A percentile compares a stretch with the other conserved stretches of the same genome.
Evolutionary conservation across 2,113 vertebrate species (phyloP).

Genomic region (Tetrax tetrax): DNA sequence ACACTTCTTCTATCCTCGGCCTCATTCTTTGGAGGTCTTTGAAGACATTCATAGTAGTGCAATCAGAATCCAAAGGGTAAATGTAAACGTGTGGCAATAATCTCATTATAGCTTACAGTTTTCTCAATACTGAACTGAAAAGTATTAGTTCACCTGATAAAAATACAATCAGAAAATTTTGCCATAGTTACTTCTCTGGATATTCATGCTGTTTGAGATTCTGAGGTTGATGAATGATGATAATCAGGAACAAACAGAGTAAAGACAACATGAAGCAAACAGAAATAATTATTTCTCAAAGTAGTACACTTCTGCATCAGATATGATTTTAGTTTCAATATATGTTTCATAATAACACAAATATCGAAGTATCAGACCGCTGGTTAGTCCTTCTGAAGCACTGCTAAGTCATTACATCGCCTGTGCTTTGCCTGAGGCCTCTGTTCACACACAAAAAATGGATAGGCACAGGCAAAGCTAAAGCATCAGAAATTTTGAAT

Average conservation of each 20-base stretch:
- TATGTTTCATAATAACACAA: neutral
- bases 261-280: neutral
- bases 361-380: neutral
- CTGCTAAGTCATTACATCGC: neutral
- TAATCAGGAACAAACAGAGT: neutral
- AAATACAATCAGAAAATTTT: neutral
- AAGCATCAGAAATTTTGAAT: neutral
- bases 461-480: neutral
- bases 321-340: neutral
- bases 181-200: neutral
- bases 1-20: neutral
- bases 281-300: neutral
- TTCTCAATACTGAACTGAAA: neutral
- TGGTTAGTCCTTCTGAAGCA: neutral
- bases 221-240: neutral
- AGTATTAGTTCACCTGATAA: neutral
- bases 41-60: neutral
- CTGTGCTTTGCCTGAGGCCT: neutral
- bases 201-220: neutral
- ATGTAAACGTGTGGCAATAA: constrained; percentile 8
- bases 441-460: neutral
- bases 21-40: neutral
- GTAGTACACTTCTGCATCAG: neutral
- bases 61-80: neutral
- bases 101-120: neutral